A percentile compares a stretch with the other conserved stretches of the same genome.
These are phyloP conservation scores for Hetaerina americana DNA, from an alignment of 1,140 invertebrate species.

Conservation along the genomic window DNA sequence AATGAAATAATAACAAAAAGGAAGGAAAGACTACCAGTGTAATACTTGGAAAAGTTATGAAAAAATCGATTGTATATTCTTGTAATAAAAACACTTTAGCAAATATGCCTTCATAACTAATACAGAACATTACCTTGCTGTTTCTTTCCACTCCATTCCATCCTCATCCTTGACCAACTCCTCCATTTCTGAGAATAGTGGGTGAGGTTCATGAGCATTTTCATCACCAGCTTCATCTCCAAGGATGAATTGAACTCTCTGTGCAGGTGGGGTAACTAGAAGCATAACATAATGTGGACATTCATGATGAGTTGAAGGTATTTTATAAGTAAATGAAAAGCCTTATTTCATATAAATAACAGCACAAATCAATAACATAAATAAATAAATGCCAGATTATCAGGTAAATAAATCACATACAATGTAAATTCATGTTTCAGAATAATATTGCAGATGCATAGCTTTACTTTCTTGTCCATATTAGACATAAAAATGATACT, in stretches of 20 bases:
- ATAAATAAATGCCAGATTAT: not conserved
- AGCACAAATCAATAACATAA: not conserved
- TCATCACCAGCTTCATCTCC: constrained; percentile 80
- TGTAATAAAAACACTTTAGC: too few species aligned
- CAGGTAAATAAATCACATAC: too few species aligned
- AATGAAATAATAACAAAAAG: too few species aligned
- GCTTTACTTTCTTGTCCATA: too few species aligned
- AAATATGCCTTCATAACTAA: too few species aligned
- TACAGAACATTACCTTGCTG: not conserved
- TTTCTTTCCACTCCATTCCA: constrained; percentile 88
- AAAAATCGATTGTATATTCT: too few species aligned
- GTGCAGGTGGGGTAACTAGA: constrained; percentile 73
- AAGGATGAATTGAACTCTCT: constrained; percentile 89
- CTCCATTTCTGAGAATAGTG: constrained; percentile 92
- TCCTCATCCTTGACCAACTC: constrained; percentile 74
- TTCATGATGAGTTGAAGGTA: too few species aligned
- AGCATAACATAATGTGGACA: constrained; percentile 26
- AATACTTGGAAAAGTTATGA: too few species aligned
- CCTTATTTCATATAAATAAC: not conserved
- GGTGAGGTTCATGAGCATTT: constrained; percentile 67
- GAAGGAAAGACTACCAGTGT: too few species aligned
- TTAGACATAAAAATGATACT: too few species aligned
- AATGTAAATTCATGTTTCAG: too few species aligned
- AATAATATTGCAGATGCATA: too few species aligned
- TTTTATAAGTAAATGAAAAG: not conserved